Percentiles rank a stretch among this genome's conserved stretches.
Evolutionary conservation across 1,140 invertebrate species (phyloP).

Genomic region (Euschistus heros): DNA sequence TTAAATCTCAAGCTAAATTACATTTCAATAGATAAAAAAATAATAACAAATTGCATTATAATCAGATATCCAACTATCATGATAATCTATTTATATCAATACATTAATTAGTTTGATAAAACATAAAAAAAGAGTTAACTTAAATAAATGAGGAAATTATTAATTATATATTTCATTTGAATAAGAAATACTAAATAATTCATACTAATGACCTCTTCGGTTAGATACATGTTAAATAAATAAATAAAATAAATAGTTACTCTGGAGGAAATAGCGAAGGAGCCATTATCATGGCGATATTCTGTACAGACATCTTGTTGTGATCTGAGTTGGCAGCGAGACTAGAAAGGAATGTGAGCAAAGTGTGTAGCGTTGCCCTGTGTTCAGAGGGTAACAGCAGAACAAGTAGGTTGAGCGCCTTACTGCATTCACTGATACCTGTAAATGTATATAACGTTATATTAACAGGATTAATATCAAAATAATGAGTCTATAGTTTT

Average conservation of each 20-base stretch:
- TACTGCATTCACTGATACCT: conserved; percentile 37
- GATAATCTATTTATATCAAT: too few species aligned
- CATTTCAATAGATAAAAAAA: too few species aligned
- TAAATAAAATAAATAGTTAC: conserved; percentile 34
- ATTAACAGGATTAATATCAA: too few species aligned
- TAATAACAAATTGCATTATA: too few species aligned
- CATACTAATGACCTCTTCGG: neutral
- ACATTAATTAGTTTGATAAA: too few species aligned
- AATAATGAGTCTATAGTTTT: too few species aligned
- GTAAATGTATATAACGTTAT: conserved; percentile 27
- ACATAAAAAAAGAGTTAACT: too few species aligned
- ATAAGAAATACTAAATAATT: too few species aligned
- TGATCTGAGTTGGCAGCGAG: conserved; percentile 55
- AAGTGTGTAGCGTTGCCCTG: conserved; percentile 63
- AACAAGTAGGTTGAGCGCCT: conserved; percentile 68
- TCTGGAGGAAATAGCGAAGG: conserved; percentile 79
- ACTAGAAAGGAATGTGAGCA: conserved; percentile 62
- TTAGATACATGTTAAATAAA: neutral
- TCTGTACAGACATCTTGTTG: conserved; percentile 84
- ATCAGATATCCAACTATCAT: too few species aligned
- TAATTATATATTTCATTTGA: too few species aligned
- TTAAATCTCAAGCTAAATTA: too few species aligned
- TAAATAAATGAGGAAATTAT: too few species aligned
- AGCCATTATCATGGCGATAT: conserved; percentile 86
- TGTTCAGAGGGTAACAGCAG: conserved; percentile 71